phyloP scores from a whole-genome alignment of 2,888 invertebrate genomes.

The Lepidonotus clava region DNA sequence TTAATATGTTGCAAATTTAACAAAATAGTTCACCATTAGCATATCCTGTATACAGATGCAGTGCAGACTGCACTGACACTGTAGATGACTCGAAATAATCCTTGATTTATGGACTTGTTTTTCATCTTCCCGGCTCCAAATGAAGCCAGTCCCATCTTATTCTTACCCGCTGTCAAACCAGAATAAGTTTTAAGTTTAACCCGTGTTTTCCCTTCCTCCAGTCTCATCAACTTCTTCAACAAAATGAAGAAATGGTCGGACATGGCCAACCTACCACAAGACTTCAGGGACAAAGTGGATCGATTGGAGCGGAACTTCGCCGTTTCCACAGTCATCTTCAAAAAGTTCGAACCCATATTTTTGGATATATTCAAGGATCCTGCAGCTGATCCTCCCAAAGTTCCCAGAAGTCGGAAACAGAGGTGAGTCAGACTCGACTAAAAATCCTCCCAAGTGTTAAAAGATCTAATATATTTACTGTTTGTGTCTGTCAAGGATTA shows the following conservation, averaged over 20 bases:
- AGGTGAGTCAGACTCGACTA: slow-evolving; percentile 83
- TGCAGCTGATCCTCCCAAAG: slow-evolving; percentile 83
- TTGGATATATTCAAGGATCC: slow-evolving; percentile 90
- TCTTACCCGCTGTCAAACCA: neutral
- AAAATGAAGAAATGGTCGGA: slow-evolving; percentile 97
- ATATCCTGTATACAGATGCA: neutral
- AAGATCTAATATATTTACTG: too few species aligned
- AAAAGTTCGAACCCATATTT: slow-evolving; percentile 94
- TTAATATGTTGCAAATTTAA: neutral
- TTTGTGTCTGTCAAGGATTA: neutral
- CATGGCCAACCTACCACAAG: slow-evolving; percentile 92
- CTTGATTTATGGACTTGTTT: slow-evolving; percentile 5
- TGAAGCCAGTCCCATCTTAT: neutral
- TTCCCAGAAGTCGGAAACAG: slow-evolving; percentile 84
- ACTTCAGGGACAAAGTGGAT: slow-evolving; percentile 91
- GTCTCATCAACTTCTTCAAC: slow-evolving; percentile 94
- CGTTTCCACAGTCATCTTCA: slow-evolving; percentile 95
- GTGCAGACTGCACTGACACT: too few species aligned
- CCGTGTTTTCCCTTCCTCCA: slow-evolving; percentile 79
- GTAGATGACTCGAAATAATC: too few species aligned
- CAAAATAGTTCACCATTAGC: neutral
- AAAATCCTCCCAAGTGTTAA: too few species aligned
- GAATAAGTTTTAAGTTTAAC: neutral
- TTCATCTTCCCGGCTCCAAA: neutral
- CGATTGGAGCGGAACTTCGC: slow-evolving; percentile 93